Evolutionary conservation across 2,888 invertebrate species (phyloP).

Genomic region (Anthoptus insignis): DNA sequence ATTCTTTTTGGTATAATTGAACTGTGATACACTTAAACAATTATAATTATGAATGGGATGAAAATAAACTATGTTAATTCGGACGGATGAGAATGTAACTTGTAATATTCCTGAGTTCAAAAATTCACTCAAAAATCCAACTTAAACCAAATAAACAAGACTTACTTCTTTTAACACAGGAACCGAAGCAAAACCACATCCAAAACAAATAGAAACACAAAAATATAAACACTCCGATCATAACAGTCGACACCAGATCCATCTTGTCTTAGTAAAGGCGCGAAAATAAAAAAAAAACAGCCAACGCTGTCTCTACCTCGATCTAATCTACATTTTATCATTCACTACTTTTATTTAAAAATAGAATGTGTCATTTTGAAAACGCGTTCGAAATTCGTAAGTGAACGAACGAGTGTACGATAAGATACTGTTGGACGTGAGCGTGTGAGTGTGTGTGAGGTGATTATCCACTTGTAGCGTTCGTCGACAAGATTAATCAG

Average conservation of each 20-base stretch:
- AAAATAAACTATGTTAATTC: too few species aligned
- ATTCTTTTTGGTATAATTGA: too few species aligned
- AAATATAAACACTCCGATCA: constrained; percentile 61
- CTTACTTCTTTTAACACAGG: constrained; percentile 67
- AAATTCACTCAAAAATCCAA: too few species aligned
- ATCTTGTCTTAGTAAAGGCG: too few species aligned
- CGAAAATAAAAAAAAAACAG: constrained; percentile 7
- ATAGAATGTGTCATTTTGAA: constrained; percentile 1
- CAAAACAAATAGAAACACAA: constrained; percentile 74
- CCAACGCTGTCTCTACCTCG: constrained; percentile 3
- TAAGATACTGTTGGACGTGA: constrained; percentile 19
- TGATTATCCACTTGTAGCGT: constrained; percentile 29
- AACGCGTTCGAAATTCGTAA: constrained; percentile 31
- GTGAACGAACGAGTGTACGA: constrained; percentile 35
- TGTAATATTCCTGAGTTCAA: too few species aligned
- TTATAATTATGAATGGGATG: too few species aligned
- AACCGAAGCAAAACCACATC: constrained; percentile 80
- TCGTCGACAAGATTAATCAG: constrained; percentile 4
- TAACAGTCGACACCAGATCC: constrained; percentile 60
- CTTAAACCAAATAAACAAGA: too few species aligned
- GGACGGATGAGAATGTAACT: too few species aligned
- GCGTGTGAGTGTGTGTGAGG: constrained; percentile 5
- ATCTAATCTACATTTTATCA: constrained; percentile 40
- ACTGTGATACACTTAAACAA: too few species aligned
- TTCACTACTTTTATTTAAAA: constrained; percentile 20